Base-by-base conservation (phyloP, 2,888 invertebrate genomes). In the Dolichopus griseipennis region DNA sequence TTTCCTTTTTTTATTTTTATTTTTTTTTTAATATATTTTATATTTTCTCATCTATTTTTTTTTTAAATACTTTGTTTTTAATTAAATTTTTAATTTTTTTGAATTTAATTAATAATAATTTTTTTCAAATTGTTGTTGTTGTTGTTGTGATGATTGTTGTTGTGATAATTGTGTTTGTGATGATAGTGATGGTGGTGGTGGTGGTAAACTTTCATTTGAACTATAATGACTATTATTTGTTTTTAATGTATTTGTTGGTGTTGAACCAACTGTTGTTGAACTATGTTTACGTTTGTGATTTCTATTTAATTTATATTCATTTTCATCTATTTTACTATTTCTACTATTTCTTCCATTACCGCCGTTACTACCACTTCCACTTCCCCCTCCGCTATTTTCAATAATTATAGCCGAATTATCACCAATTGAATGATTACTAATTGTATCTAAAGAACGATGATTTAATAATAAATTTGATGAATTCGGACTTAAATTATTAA, bases 171-270 rank as follows among this genome's bases (percentile, higher is more conserved):
- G 52, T 52, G 15, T 15, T 52, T 15, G 15, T 52, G 15, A n/a
- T 52, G 52, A 52, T 52, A n/a, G 15, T 52, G n/a, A 2, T 52
- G 52, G n/a, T 52, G 52, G 52, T 20, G 20, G 20, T 18, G 64
- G 64, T 43, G 65, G 66, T 73, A 80, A 73, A 73, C 80, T 80
- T 73, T 79, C 80, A 75, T 77, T 79, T 70, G 80, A 80, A 71
- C 79, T 79, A 69, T 77, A 78, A 70, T 78, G 74, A 71, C 72
- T 73, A 65, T 71, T 68, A n/a, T 70, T 72, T 68, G 72, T 69
- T 66, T 67, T 69, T 34, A 72, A 67, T 69, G 72, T 68, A 69
- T 72, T 73, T 64, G 64, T 64, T 64, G 64, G 64, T 64, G 64
- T 64, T 34, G 27, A 15, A 12, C 22, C 12, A 22, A 62, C 15